phyloP scores from a whole-genome alignment of 2,797 vertebrate genomes.

The Rallus crepitans region DNA sequence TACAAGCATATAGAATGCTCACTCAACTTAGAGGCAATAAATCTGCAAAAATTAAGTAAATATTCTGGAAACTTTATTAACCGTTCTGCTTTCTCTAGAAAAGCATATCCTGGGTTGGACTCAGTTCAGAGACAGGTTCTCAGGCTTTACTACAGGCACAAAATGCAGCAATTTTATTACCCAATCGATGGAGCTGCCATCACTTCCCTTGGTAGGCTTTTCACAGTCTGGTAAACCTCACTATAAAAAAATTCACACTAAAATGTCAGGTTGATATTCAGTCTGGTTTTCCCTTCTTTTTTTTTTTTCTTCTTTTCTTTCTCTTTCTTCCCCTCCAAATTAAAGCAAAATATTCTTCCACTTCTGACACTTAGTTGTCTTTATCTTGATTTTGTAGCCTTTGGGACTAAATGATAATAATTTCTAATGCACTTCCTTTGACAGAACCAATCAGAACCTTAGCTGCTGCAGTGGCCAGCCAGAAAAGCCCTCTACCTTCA shows the following conservation, averaged over 20 bases:
- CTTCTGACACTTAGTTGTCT: neutral
- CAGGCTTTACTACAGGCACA: neutral
- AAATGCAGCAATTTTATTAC: neutral
- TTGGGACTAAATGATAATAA: neutral
- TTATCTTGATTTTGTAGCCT: neutral
- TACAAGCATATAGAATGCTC: neutral
- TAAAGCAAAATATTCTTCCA: neutral
- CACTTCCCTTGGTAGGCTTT: neutral
- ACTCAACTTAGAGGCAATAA: neutral
- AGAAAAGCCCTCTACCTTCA: neutral
- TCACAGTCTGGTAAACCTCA: neutral
- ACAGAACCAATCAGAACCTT: neutral
- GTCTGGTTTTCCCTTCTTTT: neutral
- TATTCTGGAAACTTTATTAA: slow-evolving; percentile 9
- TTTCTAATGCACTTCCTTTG: neutral
- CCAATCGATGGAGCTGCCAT: neutral
- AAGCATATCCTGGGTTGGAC: neutral
- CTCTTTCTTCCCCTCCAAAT: neutral
- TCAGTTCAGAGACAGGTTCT: neutral
- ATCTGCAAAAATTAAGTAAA: neutral
- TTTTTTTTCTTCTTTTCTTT: neutral
- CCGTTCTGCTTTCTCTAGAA: neutral
- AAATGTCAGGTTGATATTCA: neutral
- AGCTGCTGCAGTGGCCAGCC: neutral
- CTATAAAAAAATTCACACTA: neutral